Evolutionary conservation across 2,797 vertebrate species (phyloP).

Genomic region (Fistularia commersonii): DNA sequence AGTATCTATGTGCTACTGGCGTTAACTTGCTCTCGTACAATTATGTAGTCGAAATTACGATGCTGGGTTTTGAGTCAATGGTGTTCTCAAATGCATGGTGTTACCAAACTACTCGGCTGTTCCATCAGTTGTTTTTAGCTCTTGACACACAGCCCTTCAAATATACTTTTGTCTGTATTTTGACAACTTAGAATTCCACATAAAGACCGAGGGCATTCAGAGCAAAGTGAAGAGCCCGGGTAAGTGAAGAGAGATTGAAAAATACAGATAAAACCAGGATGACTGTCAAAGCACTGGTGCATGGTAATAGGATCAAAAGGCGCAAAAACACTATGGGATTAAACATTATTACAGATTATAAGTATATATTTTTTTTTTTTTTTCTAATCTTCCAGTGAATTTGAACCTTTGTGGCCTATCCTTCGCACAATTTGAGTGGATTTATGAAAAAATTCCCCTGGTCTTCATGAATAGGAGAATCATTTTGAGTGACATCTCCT

Average conservation of each 20-base stretch:
- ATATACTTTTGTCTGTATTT: conserved; percentile 58
- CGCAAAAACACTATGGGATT: conserved; percentile 41
- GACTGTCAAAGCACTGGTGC: conserved; percentile 27
- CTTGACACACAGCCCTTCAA: conserved; percentile 65
- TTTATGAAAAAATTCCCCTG: conserved; percentile 27
- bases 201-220: conserved; percentile 52
- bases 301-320: conserved; percentile 29
- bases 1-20: too few species aligned
- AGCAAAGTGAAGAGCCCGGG: conserved; percentile 32
- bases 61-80: conserved; percentile 65
- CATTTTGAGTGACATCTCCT: conserved; percentile 26
- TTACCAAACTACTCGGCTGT: conserved; percentile 62
- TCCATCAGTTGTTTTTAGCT: conserved; percentile 73
- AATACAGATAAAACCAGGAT: conserved; percentile 30
- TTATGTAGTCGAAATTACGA: conserved; percentile 66
- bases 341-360: conserved; percentile 41
- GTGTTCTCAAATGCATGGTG: conserved; percentile 51
- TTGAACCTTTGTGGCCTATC: conserved; percentile 20
- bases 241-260: conserved; percentile 32
- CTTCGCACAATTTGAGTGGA: conserved; percentile 28
- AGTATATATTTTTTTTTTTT: conserved; percentile 10
- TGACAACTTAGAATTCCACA: conserved; percentile 61
- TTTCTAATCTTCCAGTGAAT: conserved; percentile 40
- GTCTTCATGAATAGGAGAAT: conserved; percentile 22
- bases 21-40: background rate